These are phyloP conservation scores for Theristicus caerulescens DNA, from an alignment of 2,113 vertebrate species.

Conservation along the genomic window DNA sequence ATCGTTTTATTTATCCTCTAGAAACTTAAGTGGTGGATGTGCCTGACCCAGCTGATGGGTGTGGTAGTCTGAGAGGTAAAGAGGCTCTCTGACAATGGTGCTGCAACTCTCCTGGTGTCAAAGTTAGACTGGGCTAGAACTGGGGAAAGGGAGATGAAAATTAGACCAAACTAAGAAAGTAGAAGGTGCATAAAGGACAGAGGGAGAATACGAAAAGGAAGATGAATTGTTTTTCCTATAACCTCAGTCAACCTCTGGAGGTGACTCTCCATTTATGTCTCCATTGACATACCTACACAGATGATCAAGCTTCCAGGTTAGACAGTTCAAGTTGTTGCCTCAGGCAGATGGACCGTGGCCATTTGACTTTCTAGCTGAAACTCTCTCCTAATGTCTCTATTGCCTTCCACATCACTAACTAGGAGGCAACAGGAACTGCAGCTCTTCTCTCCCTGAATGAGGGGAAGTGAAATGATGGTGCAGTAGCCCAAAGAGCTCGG, in stretches of 20 bases:
- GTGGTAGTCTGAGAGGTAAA: background rate
- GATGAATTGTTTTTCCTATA: background rate
- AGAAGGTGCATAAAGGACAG: background rate
- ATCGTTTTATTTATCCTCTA: background rate
- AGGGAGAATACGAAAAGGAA: background rate
- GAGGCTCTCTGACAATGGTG: background rate
- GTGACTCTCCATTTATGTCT: background rate
- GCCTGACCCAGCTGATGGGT: background rate
- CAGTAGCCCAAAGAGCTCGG: background rate
- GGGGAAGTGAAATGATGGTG: background rate
- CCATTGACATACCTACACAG: background rate
- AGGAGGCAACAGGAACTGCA: background rate
- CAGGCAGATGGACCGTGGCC: background rate
- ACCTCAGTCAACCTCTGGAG: background rate
- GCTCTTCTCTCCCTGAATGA: background rate
- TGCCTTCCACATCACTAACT: background rate
- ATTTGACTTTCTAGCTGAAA: background rate
- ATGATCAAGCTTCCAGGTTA: accelerated
- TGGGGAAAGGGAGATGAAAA: background rate
- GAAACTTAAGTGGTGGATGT: background rate
- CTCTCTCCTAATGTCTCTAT: background rate
- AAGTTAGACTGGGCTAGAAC: background rate
- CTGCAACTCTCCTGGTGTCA: background rate
- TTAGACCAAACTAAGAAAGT: background rate
- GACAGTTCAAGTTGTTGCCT: background rate